Base-by-base conservation (phyloP, 2,113 vertebrate genomes). In the Cinclus cinclus region DNA sequence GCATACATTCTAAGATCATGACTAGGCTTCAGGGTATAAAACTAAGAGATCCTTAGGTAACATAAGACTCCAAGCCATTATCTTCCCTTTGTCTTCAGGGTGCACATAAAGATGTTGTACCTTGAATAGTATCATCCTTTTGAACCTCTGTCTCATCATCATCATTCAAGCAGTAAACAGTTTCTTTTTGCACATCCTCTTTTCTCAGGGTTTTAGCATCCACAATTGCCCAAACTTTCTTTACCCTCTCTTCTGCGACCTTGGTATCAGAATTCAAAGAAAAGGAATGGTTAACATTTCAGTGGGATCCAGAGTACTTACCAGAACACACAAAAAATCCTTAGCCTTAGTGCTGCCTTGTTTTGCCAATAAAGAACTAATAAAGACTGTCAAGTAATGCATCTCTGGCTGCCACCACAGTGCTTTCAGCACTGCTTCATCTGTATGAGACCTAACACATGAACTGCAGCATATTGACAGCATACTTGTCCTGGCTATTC, bases 81-180 rank as follows among this genome's bases (percentile, higher is more conserved):
- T n/a, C 49, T 78, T 60, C 4, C 5, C 20, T 44, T 82, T 93
- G 23, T 46, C 68, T 68, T 63, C 39, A 62, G 20, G 52, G 13
- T 27, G 24, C n/a, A 56, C 37, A 79, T 10, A 85, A 64, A 85
- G 44, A 76, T 77, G 12, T 11, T 44, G 5, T 97, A 99, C 99
- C 99, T 98, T 99, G 99, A 97, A 99, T 98, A 92, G 96, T 99
- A 56, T 99, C 99, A 2, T 99, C 99, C 93, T 92, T 98, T 65
- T 95, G 94, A 96, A 99, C 96, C 96, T 99, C 99, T 8, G 99
- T 99, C 97, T 99, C 99, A 6, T 99, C 98, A 90, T 99, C 99
- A 20, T 99, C 99, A 65, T 99, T 98, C 95, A 99, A 98, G 93
- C 99, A 99, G 97, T 98, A 99, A 78, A 99, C 98, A 0, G 98